A percentile compares a stretch with the other conserved stretches of the same genome.
Conservation (phyloP, 30 jellyfish, hydroid and myxozoan genomes). For the Cassiopea xamachana region DNA sequence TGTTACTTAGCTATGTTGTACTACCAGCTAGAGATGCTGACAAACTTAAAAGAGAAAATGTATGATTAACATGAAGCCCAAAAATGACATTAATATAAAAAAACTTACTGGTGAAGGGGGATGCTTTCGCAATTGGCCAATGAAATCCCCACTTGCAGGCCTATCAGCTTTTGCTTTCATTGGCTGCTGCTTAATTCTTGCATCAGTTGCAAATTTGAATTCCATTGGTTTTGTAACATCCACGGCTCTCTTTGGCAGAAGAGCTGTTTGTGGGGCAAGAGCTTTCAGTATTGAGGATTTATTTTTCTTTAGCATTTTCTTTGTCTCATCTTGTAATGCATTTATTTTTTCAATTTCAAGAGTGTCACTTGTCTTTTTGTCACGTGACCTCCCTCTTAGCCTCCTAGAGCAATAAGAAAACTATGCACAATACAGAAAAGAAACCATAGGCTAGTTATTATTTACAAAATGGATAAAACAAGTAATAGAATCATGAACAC, state of each 20-base stretch:
- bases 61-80: no score
- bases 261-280: conserved; percentile 75
- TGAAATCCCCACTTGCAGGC: conserved; percentile 48
- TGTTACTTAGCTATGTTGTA: no score
- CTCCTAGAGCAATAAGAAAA: conserved; percentile 20
- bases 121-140: conserved; percentile 82
- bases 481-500: no score
- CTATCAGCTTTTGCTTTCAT: conserved; percentile 75
- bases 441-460: background rate
- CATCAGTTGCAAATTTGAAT: conserved; percentile 92
- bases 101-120: conserved; percentile 93
- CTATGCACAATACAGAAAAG: background rate
- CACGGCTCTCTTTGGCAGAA: conserved; percentile 54
- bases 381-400: conserved; percentile 25
- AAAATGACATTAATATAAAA: no score
- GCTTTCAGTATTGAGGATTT: conserved; percentile 70
- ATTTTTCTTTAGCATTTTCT: conserved; percentile 60
- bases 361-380: conserved; percentile 71
- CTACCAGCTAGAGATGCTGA: no score
- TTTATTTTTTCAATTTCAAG: conserved; percentile 69
- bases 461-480: no score
- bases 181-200: conserved; percentile 77
- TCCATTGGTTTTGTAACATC: conserved; percentile 80
- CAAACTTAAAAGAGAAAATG: no score
- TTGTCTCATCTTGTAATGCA: conserved; percentile 79